These are phyloP conservation scores for Conger conger DNA, from an alignment of 2,113 vertebrate species.

Conservation along the genomic window DNA sequence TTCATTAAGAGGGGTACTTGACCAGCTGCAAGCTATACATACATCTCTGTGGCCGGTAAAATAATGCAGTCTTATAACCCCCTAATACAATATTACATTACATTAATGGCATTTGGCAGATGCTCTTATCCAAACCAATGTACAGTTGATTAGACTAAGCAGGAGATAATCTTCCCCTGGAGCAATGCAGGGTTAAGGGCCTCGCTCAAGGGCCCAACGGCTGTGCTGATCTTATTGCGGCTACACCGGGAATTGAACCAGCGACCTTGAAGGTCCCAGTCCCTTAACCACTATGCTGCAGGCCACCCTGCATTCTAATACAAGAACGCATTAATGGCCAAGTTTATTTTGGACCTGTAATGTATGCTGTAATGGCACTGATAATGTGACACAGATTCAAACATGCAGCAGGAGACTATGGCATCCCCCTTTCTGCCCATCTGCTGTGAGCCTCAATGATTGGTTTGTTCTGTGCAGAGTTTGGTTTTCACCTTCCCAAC, in stretches of 20 bases:
- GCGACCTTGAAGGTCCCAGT: no score
- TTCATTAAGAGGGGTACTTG: constrained; percentile 10
- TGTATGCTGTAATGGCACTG: constrained; percentile 10
- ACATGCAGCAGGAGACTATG: background rate
- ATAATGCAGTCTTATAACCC: background rate
- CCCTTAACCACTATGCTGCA: no score
- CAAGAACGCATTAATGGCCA: background rate
- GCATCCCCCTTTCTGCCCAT: background rate
- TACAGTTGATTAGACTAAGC: no score
- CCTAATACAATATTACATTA: background rate
- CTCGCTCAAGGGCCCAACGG: no score
- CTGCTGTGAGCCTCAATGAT: background rate
- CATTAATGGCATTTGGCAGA: no score
- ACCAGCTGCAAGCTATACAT: constrained; percentile 10
- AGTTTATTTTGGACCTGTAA: background rate
- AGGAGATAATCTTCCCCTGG: no score
- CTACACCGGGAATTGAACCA: no score
- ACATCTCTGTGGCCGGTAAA: background rate
- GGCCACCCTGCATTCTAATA: no score
- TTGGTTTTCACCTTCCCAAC: background rate
- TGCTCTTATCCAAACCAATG: no score
- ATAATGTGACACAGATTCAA: background rate
- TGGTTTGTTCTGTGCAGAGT: background rate
- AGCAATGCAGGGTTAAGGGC: no score
- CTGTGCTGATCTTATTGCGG: no score